Evolutionary conservation across 2,888 invertebrate species (phyloP).

Genomic region (Acrobasis suavella): DNA sequence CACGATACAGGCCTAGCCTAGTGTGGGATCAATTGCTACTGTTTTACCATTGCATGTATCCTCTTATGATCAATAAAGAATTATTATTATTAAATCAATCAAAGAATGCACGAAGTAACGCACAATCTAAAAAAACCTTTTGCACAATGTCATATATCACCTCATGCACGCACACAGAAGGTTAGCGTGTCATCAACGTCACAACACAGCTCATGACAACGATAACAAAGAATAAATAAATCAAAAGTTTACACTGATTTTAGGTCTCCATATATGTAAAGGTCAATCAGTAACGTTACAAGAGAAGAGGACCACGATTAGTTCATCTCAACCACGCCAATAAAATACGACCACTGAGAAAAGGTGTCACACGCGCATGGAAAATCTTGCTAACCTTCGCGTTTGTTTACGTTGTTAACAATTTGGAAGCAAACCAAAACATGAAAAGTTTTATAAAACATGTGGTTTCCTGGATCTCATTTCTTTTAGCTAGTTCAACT

Average conservation of each 20-base stretch:
- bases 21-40: no score
- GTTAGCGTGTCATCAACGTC: conserved; percentile 2
- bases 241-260: background rate
- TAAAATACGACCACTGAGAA: background rate
- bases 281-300: conserved; percentile 7
- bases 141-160: background rate
- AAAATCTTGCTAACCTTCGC: conserved; percentile 9
- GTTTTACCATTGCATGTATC: no score
- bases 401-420: background rate
- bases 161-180: background rate
- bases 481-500: background rate
- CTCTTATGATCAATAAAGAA: no score
- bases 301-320: background rate
- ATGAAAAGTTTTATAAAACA: background rate
- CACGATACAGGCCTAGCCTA: no score
- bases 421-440: background rate
- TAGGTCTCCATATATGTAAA: background rate
- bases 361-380: background rate
- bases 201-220: background rate
- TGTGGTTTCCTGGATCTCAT: background rate
- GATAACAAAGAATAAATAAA: conserved; percentile 6
- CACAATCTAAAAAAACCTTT: no score
- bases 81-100: no score
- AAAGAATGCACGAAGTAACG: no score
- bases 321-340: conserved; percentile 1